Conservation (phyloP, 1,140 invertebrate genomes). For the Chelonus insularis region DNA sequence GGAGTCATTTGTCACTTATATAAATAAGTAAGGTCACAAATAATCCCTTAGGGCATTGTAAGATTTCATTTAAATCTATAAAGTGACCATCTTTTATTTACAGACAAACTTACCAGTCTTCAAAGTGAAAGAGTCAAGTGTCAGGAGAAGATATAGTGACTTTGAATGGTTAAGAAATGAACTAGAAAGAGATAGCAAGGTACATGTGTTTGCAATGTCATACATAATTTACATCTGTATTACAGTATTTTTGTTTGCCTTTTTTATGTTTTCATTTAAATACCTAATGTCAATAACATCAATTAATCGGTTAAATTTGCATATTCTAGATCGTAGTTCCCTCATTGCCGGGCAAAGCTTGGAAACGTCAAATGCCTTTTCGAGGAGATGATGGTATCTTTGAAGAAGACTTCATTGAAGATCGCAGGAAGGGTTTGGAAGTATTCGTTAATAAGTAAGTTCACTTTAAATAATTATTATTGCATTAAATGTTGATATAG, state of each 20-base stretch:
- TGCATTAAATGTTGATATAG: no score
- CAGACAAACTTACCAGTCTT: slow-evolving; percentile 99
- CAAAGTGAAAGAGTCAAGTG: slow-evolving; percentile 98
- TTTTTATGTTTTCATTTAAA: no score
- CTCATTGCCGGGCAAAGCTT: slow-evolving; percentile 94
- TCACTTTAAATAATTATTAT: slow-evolving; percentile 4
- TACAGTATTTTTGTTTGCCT: no score
- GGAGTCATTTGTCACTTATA: no score
- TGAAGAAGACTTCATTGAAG: slow-evolving; percentile 99
- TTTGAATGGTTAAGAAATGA: slow-evolving; percentile 99
- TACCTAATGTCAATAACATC: no score
- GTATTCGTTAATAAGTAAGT: slow-evolving; percentile 96
- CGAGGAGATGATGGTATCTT: slow-evolving; percentile 98
- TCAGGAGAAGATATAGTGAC: slow-evolving; percentile 96
- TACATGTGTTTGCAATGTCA: slow-evolving; percentile 57
- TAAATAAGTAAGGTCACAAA: background rate
- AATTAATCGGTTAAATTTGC: no score
- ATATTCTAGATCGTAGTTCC: slow-evolving; percentile 94
- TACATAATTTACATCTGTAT: no score
- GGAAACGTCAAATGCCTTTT: slow-evolving; percentile 98
- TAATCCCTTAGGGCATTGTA: background rate
- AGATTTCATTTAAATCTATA: slow-evolving; percentile 3
- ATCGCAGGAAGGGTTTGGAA: slow-evolving; percentile 96
- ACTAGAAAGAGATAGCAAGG: slow-evolving; percentile 98
- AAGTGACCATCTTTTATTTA: slow-evolving; percentile 49